Percentiles rank a stretch among this genome's conserved stretches.
phyloP scores from a whole-genome alignment of 2,113 vertebrate species.

The Cranoglanis bouderius region DNA sequence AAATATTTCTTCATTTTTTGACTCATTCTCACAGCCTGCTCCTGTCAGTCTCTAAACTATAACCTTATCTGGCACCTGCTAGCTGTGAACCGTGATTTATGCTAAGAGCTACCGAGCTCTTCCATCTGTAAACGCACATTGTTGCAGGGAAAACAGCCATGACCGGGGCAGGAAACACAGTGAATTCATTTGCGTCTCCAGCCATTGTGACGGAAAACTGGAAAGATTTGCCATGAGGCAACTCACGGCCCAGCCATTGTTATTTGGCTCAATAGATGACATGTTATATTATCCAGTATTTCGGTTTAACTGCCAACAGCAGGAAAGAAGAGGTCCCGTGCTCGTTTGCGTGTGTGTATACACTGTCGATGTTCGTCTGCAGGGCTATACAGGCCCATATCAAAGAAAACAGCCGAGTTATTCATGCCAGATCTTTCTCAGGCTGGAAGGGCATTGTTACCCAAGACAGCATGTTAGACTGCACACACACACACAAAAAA shows the following conservation, averaged over 20 bases:
- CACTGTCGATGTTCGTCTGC: neutral
- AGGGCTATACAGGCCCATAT: conserved; percentile 25
- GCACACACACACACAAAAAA: no score
- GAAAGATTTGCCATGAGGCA: conserved; percentile 50
- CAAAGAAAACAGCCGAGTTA: conserved; percentile 28
- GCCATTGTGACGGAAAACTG: conserved; percentile 39
- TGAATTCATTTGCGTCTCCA: conserved; percentile 35
- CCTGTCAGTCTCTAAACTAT: neutral
- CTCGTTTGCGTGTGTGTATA: neutral
- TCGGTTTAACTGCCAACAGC: conserved; percentile 39
- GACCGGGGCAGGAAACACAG: conserved; percentile 33
- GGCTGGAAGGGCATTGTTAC: neutral
- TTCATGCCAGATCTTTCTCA: conserved; percentile 25
- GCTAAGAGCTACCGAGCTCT: neutral
- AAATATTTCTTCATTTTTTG: neutral
- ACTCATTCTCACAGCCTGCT: neutral
- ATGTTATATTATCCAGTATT: conserved; percentile 52
- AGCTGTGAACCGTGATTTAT: neutral
- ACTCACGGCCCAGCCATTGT: conserved; percentile 48
- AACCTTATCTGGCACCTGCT: conserved; percentile 30
- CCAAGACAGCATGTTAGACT: neutral
- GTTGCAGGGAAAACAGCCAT: conserved; percentile 23
- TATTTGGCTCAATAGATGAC: conserved; percentile 51
- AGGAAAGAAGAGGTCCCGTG: conserved; percentile 38
- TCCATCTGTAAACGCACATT: conserved; percentile 10